Base-by-base conservation (phyloP, 2,888 invertebrate genomes). In the Hirtodrosophila trivittata region DNA sequence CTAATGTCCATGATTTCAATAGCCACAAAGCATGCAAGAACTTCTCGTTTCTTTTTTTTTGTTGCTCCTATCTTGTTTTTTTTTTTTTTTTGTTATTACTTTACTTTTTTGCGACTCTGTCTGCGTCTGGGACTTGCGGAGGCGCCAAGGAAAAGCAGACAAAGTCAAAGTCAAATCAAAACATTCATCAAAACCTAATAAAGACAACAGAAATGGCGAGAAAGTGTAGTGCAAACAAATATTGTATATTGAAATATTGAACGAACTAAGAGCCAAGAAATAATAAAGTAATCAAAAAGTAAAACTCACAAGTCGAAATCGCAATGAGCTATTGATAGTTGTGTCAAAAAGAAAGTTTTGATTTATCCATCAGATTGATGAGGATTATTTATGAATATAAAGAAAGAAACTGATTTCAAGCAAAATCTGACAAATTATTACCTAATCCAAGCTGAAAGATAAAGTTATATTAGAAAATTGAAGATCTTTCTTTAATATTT, bases 111-210 rank as follows among this genome's bases (percentile, higher is more conserved):
- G 37, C 13, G 6, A 10, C 13, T 38, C 35, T 4, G 12, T 41
- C 30, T 52, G 18, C 33, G 21, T 21, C 5, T 43, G 13, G 33
- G 43, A 28, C n/a, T 16, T 41, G 7, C 3, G 26, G 37, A 8
- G 28, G n/a, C 28, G n/a, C 28, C 7, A 28, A 28, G 28, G 7
- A n/a, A 28, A 28, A 55, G 39, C 5, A n/a, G 5, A 37, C 21
- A 55, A 37, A 55, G 38, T 25, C 25, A 60, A 69, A 69, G 57
- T 56, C 63, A 54, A 60, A 64, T 72, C 64, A 50, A 30, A 51
- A 59, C 62, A 68, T 65, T 66, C 63, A 69, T 64, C 55, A 63
- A 57, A 69, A 63, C 45, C 54, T 43, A 63, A 68, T 66, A 69
- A 59, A 63, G 62, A 50, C 43, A 37, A 55, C 60, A 60, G 32